Evolutionary conservation across 1,140 invertebrate species (phyloP).

Genomic region (Heliconius hewitsoni): DNA sequence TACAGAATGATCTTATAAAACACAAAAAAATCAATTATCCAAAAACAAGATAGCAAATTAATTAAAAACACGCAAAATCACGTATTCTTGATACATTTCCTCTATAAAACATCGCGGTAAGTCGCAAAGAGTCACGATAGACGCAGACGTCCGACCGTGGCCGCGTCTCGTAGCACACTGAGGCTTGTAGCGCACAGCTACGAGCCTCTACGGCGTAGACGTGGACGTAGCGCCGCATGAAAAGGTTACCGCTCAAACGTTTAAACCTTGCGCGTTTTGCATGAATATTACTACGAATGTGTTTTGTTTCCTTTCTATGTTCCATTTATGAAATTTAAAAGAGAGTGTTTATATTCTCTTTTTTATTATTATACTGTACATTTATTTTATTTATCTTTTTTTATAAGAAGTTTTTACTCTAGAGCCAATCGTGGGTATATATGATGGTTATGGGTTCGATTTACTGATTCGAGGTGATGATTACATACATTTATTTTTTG

Average conservation of each 20-base stretch:
- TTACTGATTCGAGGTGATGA: too few species aligned
- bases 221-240: slow-evolving; percentile 56
- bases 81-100: slow-evolving; percentile 33
- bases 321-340: slow-evolving; percentile 47
- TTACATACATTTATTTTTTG: background rate
- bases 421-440: background rate
- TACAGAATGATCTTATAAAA: background rate
- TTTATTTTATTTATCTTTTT: background rate
- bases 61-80: slow-evolving; percentile 32
- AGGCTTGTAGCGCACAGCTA: slow-evolving; percentile 58
- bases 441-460: too few species aligned
- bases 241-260: slow-evolving; percentile 72
- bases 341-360: background rate
- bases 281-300: slow-evolving; percentile 71
- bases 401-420: background rate
- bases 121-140: slow-evolving; percentile 35
- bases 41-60: background rate
- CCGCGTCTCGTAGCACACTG: slow-evolving; percentile 65
- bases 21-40: background rate
- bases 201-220: slow-evolving; percentile 44
- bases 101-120: slow-evolving; percentile 54
- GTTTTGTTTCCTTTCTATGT: slow-evolving; percentile 68
- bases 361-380: background rate
- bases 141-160: slow-evolving; percentile 51
- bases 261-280: slow-evolving; percentile 74